Evolutionary conservation across 2,797 vertebrate species (phyloP).

Genomic region (Masticophis lateralis): DNA sequence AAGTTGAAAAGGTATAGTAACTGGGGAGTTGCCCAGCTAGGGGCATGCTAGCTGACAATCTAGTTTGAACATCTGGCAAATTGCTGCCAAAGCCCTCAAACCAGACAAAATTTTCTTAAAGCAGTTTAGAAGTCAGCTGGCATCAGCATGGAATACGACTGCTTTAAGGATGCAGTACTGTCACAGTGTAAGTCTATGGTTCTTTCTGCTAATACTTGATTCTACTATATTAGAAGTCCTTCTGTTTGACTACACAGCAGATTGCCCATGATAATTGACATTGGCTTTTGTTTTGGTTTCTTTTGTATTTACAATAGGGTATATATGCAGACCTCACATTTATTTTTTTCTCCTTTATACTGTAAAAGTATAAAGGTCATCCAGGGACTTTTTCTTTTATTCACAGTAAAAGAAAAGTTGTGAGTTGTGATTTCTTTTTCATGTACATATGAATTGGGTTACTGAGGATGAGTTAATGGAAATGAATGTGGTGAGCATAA

Average conservation of each 20-base stretch:
- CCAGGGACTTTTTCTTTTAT: slow-evolving; percentile 36
- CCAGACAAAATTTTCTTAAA: neutral
- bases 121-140: neutral
- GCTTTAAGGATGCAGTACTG: neutral
- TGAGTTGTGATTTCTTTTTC: slow-evolving; percentile 27
- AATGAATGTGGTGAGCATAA: slow-evolving; percentile 37
- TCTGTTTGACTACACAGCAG: neutral
- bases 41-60: neutral
- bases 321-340: slow-evolving; percentile 5
- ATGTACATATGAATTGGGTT: slow-evolving; percentile 13
- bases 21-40: neutral
- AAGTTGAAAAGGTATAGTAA: neutral
- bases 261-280: neutral
- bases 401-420: slow-evolving; percentile 47
- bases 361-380: slow-evolving; percentile 39
- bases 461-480: neutral
- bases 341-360: slow-evolving; percentile 35
- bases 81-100: neutral
- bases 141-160: neutral
- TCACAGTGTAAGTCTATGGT: neutral
- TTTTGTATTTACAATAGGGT: neutral
- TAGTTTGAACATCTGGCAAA: neutral
- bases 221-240: neutral
- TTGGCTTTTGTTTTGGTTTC: neutral
- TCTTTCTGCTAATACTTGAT: neutral